Evolutionary conservation across 2,113 vertebrate species (phyloP).

Genomic region (Scartelaos histophorus): DNA sequence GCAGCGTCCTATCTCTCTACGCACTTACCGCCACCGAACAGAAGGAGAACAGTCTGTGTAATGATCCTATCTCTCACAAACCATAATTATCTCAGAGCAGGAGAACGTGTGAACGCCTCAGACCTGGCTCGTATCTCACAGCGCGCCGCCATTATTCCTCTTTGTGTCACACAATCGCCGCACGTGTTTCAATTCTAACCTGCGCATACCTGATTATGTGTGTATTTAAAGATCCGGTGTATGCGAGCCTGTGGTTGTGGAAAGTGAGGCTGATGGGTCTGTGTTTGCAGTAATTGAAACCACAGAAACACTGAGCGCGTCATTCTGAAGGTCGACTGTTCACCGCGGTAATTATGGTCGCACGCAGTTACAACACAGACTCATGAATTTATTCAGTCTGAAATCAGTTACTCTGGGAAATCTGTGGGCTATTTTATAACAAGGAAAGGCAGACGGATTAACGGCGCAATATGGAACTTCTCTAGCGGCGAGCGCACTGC

Average conservation of each 20-base stretch:
- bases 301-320: slow-evolving; percentile 17
- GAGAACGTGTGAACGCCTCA: neutral
- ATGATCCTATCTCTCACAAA: slow-evolving; percentile 23
- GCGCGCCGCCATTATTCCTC: slow-evolving; percentile 2
- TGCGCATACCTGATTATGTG: slow-evolving; percentile 32
- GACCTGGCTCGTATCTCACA: slow-evolving; percentile 7
- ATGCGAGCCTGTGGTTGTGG: neutral
- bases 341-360: slow-evolving; percentile 8
- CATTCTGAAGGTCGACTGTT: slow-evolving; percentile 3
- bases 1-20: slow-evolving; percentile 14
- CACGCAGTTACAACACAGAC: neutral
- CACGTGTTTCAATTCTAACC: slow-evolving; percentile 15
- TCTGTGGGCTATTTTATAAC: neutral
- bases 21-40: slow-evolving; percentile 23
- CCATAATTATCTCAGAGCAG: slow-evolving; percentile 2
- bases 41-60: slow-evolving; percentile 28
- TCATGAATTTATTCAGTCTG: neutral
- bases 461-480: neutral
- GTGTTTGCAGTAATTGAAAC: slow-evolving; percentile 26
- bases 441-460: neutral
- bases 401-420: neutral
- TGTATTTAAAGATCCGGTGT: too few species aligned
- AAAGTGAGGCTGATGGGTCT: slow-evolving; percentile 10
- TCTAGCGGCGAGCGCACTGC: too few species aligned
- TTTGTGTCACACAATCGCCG: slow-evolving; percentile 10